Evolutionary conservation across 2,797 vertebrate genomes (phyloP).

Genomic region (Pangasius djambal): DNA sequence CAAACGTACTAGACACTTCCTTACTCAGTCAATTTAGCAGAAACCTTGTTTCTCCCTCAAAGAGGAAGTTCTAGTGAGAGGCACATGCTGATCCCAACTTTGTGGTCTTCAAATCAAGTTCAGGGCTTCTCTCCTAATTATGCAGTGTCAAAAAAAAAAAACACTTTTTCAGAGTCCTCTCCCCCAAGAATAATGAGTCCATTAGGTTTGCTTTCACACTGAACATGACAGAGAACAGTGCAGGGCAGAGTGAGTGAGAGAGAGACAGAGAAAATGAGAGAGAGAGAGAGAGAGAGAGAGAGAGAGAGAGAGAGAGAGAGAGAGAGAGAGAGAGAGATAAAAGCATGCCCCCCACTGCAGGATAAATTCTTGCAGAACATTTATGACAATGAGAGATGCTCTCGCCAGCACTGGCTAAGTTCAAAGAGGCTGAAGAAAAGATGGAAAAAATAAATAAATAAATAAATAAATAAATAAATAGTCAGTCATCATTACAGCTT

Average conservation of each 20-base stretch:
- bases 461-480: constrained; percentile 58
- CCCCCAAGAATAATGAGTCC: constrained; percentile 60
- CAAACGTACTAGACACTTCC: constrained; percentile 28
- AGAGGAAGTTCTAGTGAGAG: constrained; percentile 16
- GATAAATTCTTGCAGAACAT: constrained; percentile 64
- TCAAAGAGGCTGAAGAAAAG: constrained; percentile 46
- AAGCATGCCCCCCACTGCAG: constrained; percentile 62
- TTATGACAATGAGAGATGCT: constrained; percentile 59
- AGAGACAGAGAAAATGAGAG: constrained; percentile 35
- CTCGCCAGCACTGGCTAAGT: constrained; percentile 41
- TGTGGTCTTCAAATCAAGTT: constrained; percentile 32
- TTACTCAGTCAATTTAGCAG: constrained; percentile 60
- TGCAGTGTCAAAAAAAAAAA: neutral
- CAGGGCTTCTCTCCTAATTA: constrained; percentile 56
- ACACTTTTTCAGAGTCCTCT: constrained; percentile 32
- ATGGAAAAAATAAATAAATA: constrained; percentile 46
- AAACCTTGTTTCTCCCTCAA: constrained; percentile 58
- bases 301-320: constrained; percentile 46
- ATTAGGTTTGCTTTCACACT: constrained; percentile 53
- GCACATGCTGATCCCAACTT: constrained; percentile 45
- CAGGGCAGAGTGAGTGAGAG: constrained; percentile 55
- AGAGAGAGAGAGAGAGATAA: constrained; percentile 63
- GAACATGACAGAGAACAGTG: constrained; percentile 61
- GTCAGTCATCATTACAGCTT: constrained; percentile 50
- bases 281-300: constrained; percentile 43